Evolutionary conservation across 2,113 vertebrate species (phyloP).

Genomic region (Tonatia bakeri): DNA sequence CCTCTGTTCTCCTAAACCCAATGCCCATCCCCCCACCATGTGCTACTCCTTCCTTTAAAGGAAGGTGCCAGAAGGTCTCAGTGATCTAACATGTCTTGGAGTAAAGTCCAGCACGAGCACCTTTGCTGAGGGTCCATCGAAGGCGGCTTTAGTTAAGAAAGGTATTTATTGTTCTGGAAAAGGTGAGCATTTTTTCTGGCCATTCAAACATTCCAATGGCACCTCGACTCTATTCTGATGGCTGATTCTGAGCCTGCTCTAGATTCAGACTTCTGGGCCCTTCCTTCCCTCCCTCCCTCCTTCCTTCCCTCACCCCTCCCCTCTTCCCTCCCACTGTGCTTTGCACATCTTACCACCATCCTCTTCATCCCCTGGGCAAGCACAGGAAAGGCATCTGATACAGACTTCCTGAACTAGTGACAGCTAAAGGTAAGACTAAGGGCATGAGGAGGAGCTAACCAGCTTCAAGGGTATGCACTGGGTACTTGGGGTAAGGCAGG

Average conservation of each 20-base stretch:
- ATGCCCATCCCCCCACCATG: accelerated
- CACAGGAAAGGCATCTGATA: not conserved
- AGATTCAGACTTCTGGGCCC: not conserved
- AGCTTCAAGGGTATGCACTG: not conserved
- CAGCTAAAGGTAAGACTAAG: not conserved
- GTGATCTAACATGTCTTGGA: not conserved
- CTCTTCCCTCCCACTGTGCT: accelerated
- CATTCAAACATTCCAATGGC: accelerated
- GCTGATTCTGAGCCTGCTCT: no score
- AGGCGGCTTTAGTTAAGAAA: not conserved
- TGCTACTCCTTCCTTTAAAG: accelerated
- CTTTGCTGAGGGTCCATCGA: not conserved
- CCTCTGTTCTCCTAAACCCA: not conserved
- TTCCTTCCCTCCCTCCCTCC: no score
- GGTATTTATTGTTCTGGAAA: accelerated
- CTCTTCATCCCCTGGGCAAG: not conserved
- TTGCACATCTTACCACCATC: no score
- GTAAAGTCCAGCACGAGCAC: not conserved
- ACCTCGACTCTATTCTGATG: not conserved
- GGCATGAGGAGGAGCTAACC: accelerated
- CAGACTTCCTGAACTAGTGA: not conserved
- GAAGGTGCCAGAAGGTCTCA: not conserved
- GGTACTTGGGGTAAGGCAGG: accelerated
- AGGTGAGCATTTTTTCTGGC: not conserved
- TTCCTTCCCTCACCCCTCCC: no score